phyloP scores from a whole-genome alignment of 2,888 invertebrate species.

The Nineta flava region DNA sequence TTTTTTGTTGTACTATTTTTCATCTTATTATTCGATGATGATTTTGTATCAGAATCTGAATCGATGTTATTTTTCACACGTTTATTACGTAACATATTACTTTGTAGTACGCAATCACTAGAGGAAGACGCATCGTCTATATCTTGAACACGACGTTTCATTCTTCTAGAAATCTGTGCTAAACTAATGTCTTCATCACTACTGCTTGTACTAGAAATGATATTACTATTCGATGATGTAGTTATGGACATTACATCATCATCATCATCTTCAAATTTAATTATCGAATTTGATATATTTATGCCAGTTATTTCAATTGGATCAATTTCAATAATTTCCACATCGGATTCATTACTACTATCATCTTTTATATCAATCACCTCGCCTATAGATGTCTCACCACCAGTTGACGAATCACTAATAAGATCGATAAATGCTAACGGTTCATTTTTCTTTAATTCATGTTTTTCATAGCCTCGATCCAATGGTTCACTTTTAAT shows the following conservation, averaged over 20 bases:
- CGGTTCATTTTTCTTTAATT: not conserved
- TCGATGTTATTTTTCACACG: not conserved
- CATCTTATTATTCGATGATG: too few relatives aligned
- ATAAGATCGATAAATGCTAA: not conserved
- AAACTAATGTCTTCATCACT: not conserved
- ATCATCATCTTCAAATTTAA: not conserved
- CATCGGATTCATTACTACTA: not conserved
- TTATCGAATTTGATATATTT: not conserved
- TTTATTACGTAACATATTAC: not conserved
- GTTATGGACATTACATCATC: not conserved
- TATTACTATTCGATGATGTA: not conserved
- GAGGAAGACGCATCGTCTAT: not conserved
- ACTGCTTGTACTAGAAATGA: not conserved
- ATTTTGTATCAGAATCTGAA: not conserved
- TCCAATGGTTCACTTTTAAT: not conserved
- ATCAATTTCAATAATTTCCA: not conserved
- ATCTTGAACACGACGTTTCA: not conserved
- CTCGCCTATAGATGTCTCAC: not conserved
- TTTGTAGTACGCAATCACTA: not conserved
- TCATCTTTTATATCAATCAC: not conserved
- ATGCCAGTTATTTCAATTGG: not conserved
- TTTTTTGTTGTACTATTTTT: not conserved
- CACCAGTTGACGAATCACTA: not conserved
- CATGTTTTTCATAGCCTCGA: not conserved
- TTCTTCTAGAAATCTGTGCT: not conserved